Percentiles rank a stretch among this genome's conserved stretches.
phyloP scores from a whole-genome alignment of 2,797 vertebrate genomes.

The Danio choprae region DNA sequence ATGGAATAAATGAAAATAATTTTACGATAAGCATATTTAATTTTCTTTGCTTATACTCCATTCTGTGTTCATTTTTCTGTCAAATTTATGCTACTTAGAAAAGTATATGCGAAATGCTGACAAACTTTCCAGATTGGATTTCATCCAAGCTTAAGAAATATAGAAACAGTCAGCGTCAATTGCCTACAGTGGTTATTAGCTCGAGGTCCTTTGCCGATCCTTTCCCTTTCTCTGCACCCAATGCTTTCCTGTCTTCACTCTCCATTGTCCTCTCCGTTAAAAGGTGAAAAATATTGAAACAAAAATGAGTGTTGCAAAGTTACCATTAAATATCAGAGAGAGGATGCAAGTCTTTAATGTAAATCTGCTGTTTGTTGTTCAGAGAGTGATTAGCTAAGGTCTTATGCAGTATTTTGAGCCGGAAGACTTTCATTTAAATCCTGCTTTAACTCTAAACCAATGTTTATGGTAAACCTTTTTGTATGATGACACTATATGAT shows the following conservation, averaged over 20 bases:
- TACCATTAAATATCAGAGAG: neutral
- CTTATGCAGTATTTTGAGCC: neutral
- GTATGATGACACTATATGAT: no score
- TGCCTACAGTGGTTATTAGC: no score
- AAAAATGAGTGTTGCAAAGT: neutral
- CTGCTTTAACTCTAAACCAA: neutral
- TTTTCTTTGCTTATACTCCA: neutral
- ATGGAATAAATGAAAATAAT: neutral
- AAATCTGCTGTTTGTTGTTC: slow-evolving; percentile 22
- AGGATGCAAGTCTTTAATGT: neutral
- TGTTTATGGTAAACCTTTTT: no score
- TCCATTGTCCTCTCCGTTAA: no score
- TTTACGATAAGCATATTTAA: neutral
- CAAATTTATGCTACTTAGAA: neutral
- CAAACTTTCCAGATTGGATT: no score
- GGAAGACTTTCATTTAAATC: neutral
- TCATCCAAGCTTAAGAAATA: neutral
- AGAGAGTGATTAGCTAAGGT: neutral
- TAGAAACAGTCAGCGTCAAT: no score
- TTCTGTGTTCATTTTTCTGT: neutral
- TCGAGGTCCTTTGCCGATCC: no score
- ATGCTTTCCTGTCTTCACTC: no score
- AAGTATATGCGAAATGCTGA: no score
- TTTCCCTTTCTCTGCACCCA: no score
- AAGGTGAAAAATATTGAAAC: no score